These are phyloP conservation scores for Anoura caudifer DNA, from an alignment of 2,113 vertebrate genomes.

Conservation along the genomic window DNA sequence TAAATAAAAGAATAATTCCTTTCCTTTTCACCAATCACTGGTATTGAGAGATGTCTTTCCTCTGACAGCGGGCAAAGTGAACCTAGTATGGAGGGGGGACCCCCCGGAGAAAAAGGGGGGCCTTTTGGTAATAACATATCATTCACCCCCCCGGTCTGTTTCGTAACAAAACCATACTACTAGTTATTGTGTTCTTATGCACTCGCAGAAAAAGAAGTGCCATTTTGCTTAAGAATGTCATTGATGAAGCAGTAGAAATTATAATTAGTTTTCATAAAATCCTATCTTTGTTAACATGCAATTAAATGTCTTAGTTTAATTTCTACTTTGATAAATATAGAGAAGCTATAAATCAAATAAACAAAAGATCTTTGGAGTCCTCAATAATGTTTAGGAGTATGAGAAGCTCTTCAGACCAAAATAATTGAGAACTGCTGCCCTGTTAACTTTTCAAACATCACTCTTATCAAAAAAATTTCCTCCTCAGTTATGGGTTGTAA, in stretches of 20 bases:
- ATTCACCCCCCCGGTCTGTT: too few relatives aligned
- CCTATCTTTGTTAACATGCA: not conserved
- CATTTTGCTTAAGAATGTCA: not conserved
- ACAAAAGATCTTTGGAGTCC: not conserved
- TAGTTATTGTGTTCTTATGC: not conserved
- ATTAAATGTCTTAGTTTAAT: conserved; percentile 8
- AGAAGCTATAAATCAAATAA: not conserved
- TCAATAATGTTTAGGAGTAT: not conserved
- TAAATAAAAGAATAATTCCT: too few relatives aligned
- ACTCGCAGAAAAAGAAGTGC: not conserved
- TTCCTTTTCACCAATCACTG: too few relatives aligned
- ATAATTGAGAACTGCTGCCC: conserved; percentile 12
- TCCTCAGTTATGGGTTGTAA: not conserved
- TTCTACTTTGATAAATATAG: conserved; percentile 3
- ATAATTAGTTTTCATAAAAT: not conserved
- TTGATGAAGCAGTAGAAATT: not conserved
- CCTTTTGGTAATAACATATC: too few relatives aligned
- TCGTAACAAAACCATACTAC: not conserved
- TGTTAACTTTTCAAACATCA: not conserved
- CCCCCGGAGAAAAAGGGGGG: too few relatives aligned
- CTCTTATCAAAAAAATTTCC: conserved; percentile 22
- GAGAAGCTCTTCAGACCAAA: not conserved
- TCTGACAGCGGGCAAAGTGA: too few relatives aligned
- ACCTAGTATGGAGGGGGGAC: too few relatives aligned
- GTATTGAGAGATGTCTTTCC: too few relatives aligned